Evolutionary conservation across 2,797 vertebrate species (phyloP), one percentile per base, ranked within the genome.

Genomic region (Sebastes baramenuke): DNA sequence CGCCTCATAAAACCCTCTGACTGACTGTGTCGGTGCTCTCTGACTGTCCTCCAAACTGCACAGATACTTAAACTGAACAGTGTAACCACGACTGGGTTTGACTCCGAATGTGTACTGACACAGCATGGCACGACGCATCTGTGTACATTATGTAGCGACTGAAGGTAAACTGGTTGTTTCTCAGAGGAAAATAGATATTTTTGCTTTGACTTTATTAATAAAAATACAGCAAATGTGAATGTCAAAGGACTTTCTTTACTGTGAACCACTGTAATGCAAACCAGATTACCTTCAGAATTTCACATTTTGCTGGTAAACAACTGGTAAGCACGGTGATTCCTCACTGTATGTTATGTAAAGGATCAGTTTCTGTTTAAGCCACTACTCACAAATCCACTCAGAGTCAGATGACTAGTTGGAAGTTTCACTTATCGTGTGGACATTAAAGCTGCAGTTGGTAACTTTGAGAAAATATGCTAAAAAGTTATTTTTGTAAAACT

Each of bases 1-100:
- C 59, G 72, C 74, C 65, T 83, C 82, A 79, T 85, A 83, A 83
- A 87, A 38, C 82, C 1, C 68, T 55, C 56, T 16, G 49, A 52
- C 49, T 32, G 60, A 25, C 69, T 34, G 70, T 14, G 66, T 69
- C 34, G 16, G 3, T n/a, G 65, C 68, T 72, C 56, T 24, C 67
- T 18, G 34, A 46, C 75, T 67, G 38, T 32, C 80, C 69, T 69
- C 65, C 66, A 68, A 61, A 34, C 55, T 46, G 69, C 72, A 42
- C 30, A 52, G 2, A 38, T 36, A 67, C 46, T 61, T 13, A 18
- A 52, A 27, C 24, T 11, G 25, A 66, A 29, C 61, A 59, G 4
- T 32, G 3, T 1, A 22, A 58, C 24, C 54, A 29, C 6, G 1
- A 5, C 49, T 27, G 46, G n/a, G 52, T 61, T 60, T 25, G 68